A percentile compares a stretch with the other conserved stretches of the same genome.
These are phyloP conservation scores for Sciurus niger DNA, from an alignment of 2,113 vertebrate genomes.

Conservation along the genomic window DNA sequence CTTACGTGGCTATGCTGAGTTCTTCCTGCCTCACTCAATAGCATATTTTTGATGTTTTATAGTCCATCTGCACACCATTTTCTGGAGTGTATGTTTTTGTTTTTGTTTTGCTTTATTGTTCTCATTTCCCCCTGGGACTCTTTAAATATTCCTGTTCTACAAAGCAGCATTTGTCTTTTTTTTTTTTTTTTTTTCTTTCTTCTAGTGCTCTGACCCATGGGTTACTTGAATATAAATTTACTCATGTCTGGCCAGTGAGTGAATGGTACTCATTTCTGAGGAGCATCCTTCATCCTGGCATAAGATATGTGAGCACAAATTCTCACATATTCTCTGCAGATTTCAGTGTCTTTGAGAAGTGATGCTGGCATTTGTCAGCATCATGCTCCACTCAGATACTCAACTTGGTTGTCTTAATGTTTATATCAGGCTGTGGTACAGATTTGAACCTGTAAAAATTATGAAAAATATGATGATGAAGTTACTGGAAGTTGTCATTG, in stretches of 20 bases:
- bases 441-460: constrained; percentile 7
- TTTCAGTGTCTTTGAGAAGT: constrained; percentile 43
- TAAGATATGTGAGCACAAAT: not conserved
- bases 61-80: not conserved
- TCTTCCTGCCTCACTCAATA: not conserved
- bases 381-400: not conserved
- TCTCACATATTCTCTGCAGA: not conserved
- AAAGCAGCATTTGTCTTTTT: constrained; percentile 7
- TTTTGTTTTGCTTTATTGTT: constrained; percentile 44
- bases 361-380: constrained; percentile 57
- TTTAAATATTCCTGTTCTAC: constrained; percentile 31
- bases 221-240: constrained; percentile 50
- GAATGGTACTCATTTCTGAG: constrained; percentile 55
- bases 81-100: not conserved
- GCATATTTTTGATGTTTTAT: not conserved
- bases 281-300: not conserved
- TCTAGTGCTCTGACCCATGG: constrained; percentile 41
- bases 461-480: not conserved
- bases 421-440: constrained; percentile 12
- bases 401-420: not conserved
- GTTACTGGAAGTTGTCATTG: not conserved
- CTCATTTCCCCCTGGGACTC: not conserved
- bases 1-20: not conserved
- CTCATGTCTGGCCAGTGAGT: not conserved
- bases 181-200: not conserved